Percentiles rank a stretch among this genome's conserved stretches.
Conservation (phyloP, 1,140 invertebrate species). For the Atopsyche davidsoni region DNA sequence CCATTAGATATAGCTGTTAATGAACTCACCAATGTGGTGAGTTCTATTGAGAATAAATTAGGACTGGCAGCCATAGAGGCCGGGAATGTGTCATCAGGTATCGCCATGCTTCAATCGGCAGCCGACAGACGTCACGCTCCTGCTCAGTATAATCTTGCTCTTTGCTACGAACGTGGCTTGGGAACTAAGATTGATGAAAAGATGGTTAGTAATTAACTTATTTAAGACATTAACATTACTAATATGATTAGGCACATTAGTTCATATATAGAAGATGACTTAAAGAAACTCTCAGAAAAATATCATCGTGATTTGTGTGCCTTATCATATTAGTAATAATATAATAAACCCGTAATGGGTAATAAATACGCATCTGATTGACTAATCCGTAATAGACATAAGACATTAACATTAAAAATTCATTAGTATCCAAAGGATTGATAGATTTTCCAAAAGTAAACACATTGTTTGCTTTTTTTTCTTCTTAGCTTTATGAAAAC, state of each 20-base stretch:
- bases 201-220: constrained; percentile 43
- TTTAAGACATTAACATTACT: neutral
- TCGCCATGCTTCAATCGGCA: constrained; percentile 46
- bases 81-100: constrained; percentile 42
- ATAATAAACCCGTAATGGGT: too few relatives aligned
- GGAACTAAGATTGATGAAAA: constrained; percentile 51
- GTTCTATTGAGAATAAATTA: constrained; percentile 46
- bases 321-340: too few relatives aligned
- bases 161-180: constrained; percentile 57
- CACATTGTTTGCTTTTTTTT: too few relatives aligned
- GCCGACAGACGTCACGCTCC: constrained; percentile 50
- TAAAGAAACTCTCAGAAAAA: too few relatives aligned
- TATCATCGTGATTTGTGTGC: too few relatives aligned
- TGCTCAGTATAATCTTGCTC: constrained; percentile 55
- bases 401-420: constrained; percentile 7
- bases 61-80: constrained; percentile 44
- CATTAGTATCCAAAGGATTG: too few relatives aligned
- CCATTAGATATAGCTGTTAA: constrained; percentile 29
- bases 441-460: too few relatives aligned
- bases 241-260: too few relatives aligned
- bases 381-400: too few relatives aligned
- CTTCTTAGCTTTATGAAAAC: too few relatives aligned
- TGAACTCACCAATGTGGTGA: constrained; percentile 41
- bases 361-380: too few relatives aligned
- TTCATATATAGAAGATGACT: too few relatives aligned